Evolutionary conservation across 2,888 invertebrate genomes (phyloP).

Genomic region (Steinernema scapterisci): DNA sequence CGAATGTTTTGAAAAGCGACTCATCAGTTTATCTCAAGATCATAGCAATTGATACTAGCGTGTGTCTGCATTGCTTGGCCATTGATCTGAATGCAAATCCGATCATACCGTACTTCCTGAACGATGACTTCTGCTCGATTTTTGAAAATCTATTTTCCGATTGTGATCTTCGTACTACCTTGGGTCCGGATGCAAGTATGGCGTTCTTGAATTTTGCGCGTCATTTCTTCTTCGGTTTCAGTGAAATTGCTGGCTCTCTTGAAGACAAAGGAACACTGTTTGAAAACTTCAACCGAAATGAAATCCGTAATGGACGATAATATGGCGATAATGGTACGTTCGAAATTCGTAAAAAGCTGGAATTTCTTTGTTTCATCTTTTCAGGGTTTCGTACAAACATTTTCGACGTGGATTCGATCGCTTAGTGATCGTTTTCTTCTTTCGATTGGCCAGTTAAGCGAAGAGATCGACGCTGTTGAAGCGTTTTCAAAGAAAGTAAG

Average conservation of each 20-base stretch:
- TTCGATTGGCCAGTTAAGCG: constrained; percentile 20
- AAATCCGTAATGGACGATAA: constrained; percentile 3
- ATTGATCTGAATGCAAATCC: not conserved
- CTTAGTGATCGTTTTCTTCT: not conserved
- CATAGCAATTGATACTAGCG: not conserved
- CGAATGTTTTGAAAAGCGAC: not conserved
- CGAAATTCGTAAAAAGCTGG: not conserved
- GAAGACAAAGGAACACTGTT: constrained; percentile 3
- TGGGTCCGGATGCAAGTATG: constrained; percentile 13
- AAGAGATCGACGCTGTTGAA: not conserved
- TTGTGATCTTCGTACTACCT: not conserved
- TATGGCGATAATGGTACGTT: not conserved
- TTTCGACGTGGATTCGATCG: not conserved
- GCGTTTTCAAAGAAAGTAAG: not conserved
- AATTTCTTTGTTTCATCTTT: not conserved
- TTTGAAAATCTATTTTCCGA: not conserved
- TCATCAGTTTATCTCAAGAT: not conserved
- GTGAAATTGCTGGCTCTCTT: constrained; percentile 7
- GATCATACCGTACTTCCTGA: constrained; percentile 5
- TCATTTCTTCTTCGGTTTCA: not conserved
- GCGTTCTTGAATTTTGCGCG: not conserved
- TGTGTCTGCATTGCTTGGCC: not conserved
- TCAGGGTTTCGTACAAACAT: constrained; percentile 6
- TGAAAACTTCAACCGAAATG: not conserved
- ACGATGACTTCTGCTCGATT: not conserved